phyloP scores from a whole-genome alignment of 35 echinoderm and acorn worm genomes.

The Apostichopus parvimensis region DNA sequence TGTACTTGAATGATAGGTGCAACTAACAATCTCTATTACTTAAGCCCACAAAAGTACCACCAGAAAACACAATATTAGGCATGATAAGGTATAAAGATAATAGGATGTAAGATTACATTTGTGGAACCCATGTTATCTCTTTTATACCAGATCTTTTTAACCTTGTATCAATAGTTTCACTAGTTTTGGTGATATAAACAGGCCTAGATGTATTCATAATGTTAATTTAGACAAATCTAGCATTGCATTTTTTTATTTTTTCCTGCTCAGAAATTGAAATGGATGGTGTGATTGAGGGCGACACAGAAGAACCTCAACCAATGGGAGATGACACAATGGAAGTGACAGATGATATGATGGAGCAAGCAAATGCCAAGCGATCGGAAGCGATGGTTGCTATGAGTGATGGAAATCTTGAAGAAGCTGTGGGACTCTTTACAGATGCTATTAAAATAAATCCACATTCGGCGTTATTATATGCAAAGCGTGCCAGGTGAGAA shows the following conservation, averaged over 20 bases:
- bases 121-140: too few relatives aligned
- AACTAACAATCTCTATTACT: too few relatives aligned
- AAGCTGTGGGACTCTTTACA: slow-evolving; percentile 83
- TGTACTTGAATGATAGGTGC: too few relatives aligned
- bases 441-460: slow-evolving; percentile 86
- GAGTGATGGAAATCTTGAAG: slow-evolving; percentile 87
- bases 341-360: slow-evolving; percentile 94
- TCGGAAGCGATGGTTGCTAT: slow-evolving; percentile 77
- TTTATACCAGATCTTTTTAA: too few relatives aligned
- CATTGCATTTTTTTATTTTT: background rate
- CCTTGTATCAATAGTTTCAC: too few relatives aligned
- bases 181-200: too few relatives aligned
- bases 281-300: slow-evolving; percentile 93
- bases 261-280: slow-evolving; percentile 74
- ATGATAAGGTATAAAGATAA: too few relatives aligned
- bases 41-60: too few relatives aligned
- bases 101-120: too few relatives aligned
- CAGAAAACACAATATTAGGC: too few relatives aligned
- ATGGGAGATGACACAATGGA: slow-evolving; percentile 91
- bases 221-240: too few relatives aligned
- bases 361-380: slow-evolving; percentile 72
- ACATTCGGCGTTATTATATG: slow-evolving; percentile 80
- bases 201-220: too few relatives aligned
- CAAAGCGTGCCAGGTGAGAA: slow-evolving; percentile 92
- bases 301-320: slow-evolving; percentile 74